Evolutionary conservation across 2,888 invertebrate species (phyloP).

Genomic region (Cheilosia grossa): DNA sequence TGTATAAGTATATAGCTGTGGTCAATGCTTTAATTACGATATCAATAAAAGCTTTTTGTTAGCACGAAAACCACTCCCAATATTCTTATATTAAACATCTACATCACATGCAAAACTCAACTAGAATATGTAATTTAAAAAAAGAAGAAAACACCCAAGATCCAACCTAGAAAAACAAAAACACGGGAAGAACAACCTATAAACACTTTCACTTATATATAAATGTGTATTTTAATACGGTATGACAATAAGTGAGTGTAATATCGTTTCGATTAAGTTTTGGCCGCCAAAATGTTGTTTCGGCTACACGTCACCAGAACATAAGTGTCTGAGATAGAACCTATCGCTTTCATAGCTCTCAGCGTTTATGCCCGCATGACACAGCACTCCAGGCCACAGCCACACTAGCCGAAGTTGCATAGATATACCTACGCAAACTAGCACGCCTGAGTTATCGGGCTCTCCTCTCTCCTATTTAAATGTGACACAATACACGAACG

Average conservation of each 20-base stretch:
- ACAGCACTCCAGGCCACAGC: not conserved
- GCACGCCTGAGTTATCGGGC: not conserved
- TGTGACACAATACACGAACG: not conserved
- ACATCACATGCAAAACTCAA: not conserved
- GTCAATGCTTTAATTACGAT: not conserved
- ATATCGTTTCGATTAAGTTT: constrained; percentile 14
- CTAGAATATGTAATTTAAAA: not conserved
- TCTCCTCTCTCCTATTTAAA: not conserved
- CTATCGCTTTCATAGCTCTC: too few species aligned
- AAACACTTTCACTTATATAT: constrained; percentile 38
- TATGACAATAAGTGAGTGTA: constrained; percentile 13
- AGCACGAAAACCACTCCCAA: not conserved
- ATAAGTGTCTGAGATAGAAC: too few species aligned
- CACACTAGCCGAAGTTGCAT: too few species aligned
- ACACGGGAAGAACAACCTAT: constrained; percentile 1
- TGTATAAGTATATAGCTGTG: too few species aligned
- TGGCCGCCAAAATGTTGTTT: not conserved
- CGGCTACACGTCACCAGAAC: constrained; percentile 1
- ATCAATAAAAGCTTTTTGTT: not conserved
- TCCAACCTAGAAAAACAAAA: constrained; percentile 25
- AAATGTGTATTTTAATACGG: constrained; percentile 32
- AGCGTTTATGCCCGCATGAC: not conserved
- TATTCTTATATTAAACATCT: not conserved
- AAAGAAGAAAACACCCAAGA: not conserved
- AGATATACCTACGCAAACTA: too few species aligned